These are phyloP conservation scores for Corvus hawaiiensis DNA, from an alignment of 2,113 vertebrate species.

Conservation along the genomic window DNA sequence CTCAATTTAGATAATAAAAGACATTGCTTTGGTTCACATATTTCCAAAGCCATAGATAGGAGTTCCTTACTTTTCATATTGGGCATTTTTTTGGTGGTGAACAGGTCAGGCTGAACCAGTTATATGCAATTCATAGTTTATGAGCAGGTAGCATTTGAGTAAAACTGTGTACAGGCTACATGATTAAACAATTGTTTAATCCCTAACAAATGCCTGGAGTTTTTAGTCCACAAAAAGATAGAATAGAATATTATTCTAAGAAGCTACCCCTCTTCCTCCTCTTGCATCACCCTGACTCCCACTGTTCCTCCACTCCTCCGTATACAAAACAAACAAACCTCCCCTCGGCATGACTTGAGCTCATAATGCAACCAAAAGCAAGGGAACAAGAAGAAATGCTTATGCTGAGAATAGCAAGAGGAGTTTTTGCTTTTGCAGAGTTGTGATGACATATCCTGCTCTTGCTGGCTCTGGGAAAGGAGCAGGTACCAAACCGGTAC, in stretches of 20 bases:
- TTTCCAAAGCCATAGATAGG: background rate
- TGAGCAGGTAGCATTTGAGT: background rate
- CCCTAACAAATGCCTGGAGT: background rate
- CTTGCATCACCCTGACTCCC: background rate
- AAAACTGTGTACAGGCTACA: background rate
- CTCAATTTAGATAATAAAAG: background rate
- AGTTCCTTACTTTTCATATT: background rate
- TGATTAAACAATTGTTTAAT: background rate
- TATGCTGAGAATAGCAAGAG: background rate
- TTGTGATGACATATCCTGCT: background rate
- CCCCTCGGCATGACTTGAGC: background rate
- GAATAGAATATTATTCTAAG: background rate
- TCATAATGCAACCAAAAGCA: background rate
- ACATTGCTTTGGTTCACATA: background rate
- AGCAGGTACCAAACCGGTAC: background rate
- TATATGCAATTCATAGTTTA: background rate
- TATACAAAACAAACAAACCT: background rate
- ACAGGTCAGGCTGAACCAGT: background rate
- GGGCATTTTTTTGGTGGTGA: background rate
- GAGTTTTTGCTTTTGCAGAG: background rate
- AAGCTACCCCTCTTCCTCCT: background rate
- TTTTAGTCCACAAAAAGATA: background rate
- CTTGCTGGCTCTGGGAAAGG: background rate
- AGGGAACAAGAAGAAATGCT: background rate
- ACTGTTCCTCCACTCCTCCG: background rate